Base-by-base conservation (phyloP, 2,888 invertebrate genomes). In the Dicranocentrus wangi region DNA sequence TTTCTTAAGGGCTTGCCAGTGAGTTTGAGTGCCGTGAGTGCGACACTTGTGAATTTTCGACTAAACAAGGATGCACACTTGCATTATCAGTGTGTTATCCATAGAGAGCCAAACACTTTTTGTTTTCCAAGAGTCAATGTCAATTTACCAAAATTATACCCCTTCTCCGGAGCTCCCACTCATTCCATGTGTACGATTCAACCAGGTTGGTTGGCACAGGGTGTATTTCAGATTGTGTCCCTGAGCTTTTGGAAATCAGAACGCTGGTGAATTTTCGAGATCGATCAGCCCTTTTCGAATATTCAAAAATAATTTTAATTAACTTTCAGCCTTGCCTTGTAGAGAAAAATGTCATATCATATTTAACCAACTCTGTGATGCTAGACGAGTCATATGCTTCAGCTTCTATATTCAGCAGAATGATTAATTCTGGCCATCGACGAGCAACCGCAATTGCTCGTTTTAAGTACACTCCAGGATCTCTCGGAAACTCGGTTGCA, bases 21-120 rank as follows among this genome's bases (percentile, higher is more conserved):
- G 68, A 0, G 86, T 86, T 81, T 86, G 86, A 21, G 85, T 85
- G n/a, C 83, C 80, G 25, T 84, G 84, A 7, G 86, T 86, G 10
- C 55, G 55, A 47, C 85, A 85, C 53, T 85, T 86, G 55, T 82
- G 76, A 13, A 86, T 72, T 65, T 84, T 84, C 0, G 83, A 76
- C 85, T 86, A 39, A 39, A 39, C 39, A 39, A 39, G 39, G 7
- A 17, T 51, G 53, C 7, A 51, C 5, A 5, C 53, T 17, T 17
- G n/a, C 5, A 19, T n/a, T n/a, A n/a, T n/a, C n/a, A n/a, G n/a
- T n/a, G n/a, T n/a, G n/a, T n/a, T n/a, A n/a, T n/a, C n/a, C n/a
- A n/a, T n/a, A n/a, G n/a, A n/a, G n/a, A n/a, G n/a, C n/a, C n/a
- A n/a, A n/a, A n/a, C n/a, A n/a, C n/a, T n/a, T n/a, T n/a, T n/a